Conservation (phyloP, 1,140 invertebrate species). For the Rhynchophorus ferrugineus region DNA sequence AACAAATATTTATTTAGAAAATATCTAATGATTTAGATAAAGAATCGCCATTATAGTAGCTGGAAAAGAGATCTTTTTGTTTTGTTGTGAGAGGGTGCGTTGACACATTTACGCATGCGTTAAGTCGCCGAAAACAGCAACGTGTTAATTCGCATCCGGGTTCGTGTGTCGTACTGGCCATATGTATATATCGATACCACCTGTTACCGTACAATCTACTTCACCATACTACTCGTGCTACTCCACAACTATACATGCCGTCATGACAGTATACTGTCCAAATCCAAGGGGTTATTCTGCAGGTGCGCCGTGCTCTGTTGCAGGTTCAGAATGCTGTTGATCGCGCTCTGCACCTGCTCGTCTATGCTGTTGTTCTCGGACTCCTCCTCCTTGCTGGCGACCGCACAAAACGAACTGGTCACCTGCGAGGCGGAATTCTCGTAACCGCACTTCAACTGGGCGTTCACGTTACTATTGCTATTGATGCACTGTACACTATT, state of each 20-base stretch:
- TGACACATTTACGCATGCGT: too few species aligned
- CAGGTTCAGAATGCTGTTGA: slow-evolving; percentile 68
- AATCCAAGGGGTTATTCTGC: slow-evolving; percentile 24
- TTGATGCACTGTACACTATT: slow-evolving; percentile 27
- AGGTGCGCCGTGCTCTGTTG: slow-evolving; percentile 41
- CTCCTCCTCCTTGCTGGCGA: slow-evolving; percentile 29
- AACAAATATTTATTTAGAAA: too few species aligned
- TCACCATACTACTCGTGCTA: background rate
- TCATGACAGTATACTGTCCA: slow-evolving; percentile 42
- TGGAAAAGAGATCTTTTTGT: too few species aligned
- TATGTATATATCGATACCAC: too few species aligned
- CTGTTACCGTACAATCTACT: too few species aligned
- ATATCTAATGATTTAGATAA: too few species aligned
- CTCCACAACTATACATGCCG: slow-evolving; percentile 27
- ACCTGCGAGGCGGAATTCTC: slow-evolving; percentile 20
- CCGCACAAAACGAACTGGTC: slow-evolving; percentile 15
- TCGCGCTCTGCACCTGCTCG: slow-evolving; percentile 69
- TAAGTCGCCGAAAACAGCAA: too few species aligned
- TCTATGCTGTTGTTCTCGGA: slow-evolving; percentile 54
- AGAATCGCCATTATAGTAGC: too few species aligned
- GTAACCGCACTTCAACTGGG: slow-evolving; percentile 19
- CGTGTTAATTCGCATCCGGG: too few species aligned
- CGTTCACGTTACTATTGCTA: background rate
- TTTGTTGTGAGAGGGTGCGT: too few species aligned
- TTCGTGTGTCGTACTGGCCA: too few species aligned